Conservation (phyloP, 2,888 invertebrate genomes). For the Rhamphomyia laevipes region DNA sequence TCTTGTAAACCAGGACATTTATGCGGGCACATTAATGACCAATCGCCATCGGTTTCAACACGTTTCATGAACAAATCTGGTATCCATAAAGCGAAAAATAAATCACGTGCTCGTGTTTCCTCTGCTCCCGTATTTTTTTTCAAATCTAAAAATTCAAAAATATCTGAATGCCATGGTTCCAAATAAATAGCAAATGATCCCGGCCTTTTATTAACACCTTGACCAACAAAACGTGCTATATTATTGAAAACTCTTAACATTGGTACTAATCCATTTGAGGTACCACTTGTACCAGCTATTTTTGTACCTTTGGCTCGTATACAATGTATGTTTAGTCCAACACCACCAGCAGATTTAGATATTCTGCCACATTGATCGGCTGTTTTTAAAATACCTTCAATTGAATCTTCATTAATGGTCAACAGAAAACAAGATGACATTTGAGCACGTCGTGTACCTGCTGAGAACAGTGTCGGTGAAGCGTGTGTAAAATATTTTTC, state of each 20-base stretch:
- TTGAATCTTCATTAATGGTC: conserved; percentile 86
- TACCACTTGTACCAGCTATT: conserved; percentile 84
- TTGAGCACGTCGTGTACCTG: conserved; percentile 81
- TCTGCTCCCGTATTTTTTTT: conserved; percentile 88
- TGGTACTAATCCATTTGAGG: conserved; percentile 84
- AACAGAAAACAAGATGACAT: conserved; percentile 85
- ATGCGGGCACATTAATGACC: conserved; percentile 92
- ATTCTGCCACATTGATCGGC: conserved; percentile 74
- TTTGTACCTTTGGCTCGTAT: conserved; percentile 77
- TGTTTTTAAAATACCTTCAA: conserved; percentile 83
- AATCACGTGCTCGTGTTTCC: conserved; percentile 77
- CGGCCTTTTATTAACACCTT: conserved; percentile 88
- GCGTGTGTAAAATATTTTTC: conserved; percentile 92
- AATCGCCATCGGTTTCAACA: conserved; percentile 61
- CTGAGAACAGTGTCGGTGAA: conserved; percentile 85
- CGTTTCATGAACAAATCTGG: conserved; percentile 93
- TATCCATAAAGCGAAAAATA: conserved; percentile 92
- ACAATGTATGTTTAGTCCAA: conserved; percentile 85
- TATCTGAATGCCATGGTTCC: conserved; percentile 94
- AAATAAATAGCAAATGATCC: conserved; percentile 91
- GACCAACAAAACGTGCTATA: conserved; percentile 85
- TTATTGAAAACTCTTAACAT: conserved; percentile 87
- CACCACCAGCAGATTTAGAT: conserved; percentile 88
- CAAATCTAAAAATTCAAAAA: conserved; percentile 81
- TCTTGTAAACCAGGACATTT: conserved; percentile 76